Conservation (phyloP, 1,140 invertebrate species). For the Laupala kohalensis region DNA sequence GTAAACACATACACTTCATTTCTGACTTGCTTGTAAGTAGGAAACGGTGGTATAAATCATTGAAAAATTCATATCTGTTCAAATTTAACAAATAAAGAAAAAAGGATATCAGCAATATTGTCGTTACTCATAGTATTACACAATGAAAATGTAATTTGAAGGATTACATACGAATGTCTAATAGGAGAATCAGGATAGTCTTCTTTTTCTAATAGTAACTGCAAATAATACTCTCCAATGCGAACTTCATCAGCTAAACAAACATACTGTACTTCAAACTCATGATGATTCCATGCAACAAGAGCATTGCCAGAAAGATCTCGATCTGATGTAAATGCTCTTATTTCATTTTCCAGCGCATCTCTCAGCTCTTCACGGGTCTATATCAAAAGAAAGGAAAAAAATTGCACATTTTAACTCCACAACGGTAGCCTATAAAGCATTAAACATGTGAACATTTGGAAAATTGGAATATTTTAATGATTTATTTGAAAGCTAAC, state of each 20-base stretch:
- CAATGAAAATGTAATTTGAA: background rate
- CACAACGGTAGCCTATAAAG: too few species aligned
- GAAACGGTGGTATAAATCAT: conserved; percentile 96
- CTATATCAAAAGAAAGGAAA: conserved; percentile 30
- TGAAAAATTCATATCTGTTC: conserved; percentile 79
- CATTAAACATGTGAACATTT: too few species aligned
- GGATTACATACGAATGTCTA: conserved; percentile 68
- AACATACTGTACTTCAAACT: conserved; percentile 89
- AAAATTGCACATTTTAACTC: too few species aligned
- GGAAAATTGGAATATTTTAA: too few species aligned
- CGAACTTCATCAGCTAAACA: conserved; percentile 92
- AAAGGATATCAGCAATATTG: background rate
- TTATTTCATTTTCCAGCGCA: conserved; percentile 85
- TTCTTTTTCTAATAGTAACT: conserved; percentile 70
- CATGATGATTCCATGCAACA: conserved; percentile 96
- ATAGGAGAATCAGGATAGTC: conserved; percentile 75
- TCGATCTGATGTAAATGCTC: conserved; percentile 77
- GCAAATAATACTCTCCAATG: conserved; percentile 96
- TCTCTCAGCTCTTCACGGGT: conserved; percentile 90
- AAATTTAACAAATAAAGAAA: conserved; percentile 3
- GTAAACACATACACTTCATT: conserved; percentile 91
- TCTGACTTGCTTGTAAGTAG: conserved; percentile 78
- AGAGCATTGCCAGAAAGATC: conserved; percentile 65
- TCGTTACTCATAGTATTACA: background rate
- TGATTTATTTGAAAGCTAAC: too few species aligned